phyloP scores from a whole-genome alignment of 2,888 invertebrate genomes.

The Drosophila bunnanda region DNA sequence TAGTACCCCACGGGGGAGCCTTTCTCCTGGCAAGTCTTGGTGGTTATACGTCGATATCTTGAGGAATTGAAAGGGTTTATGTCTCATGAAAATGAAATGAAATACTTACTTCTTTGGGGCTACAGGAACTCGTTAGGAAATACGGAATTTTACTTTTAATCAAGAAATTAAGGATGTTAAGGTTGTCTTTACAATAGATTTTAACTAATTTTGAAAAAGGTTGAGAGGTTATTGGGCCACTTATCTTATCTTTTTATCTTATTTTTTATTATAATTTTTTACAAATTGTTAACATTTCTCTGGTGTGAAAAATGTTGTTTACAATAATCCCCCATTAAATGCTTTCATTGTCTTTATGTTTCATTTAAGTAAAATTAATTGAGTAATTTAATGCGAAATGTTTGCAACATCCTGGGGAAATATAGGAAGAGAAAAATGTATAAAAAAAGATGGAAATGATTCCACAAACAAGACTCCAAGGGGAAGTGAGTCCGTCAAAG shows the following conservation, averaged over 20 bases:
- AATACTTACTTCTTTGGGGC: neutral
- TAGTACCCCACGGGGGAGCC: neutral
- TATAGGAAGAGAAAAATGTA: neutral
- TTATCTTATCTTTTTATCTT: too few relatives aligned
- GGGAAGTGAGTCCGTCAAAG: constrained; percentile 38
- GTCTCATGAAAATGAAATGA: neutral
- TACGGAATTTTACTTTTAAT: neutral
- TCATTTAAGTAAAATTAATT: constrained; percentile 74
- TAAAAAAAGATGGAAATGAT: constrained; percentile 37
- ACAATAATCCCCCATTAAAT: constrained; percentile 16
- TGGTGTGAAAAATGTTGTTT: constrained; percentile 10
- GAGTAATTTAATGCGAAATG: constrained; percentile 72
- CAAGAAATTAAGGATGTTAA: too few relatives aligned
- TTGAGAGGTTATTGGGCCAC: neutral
- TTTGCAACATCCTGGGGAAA: constrained; percentile 52
- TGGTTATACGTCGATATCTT: neutral
- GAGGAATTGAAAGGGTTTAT: neutral
- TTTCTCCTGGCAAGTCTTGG: neutral
- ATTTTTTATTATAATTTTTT: too few relatives aligned
- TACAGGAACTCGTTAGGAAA: neutral
- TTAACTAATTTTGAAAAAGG: neutral
- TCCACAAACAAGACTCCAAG: constrained; percentile 35
- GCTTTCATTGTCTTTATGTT: constrained; percentile 37
- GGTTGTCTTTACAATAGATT: neutral
- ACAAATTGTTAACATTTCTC: constrained; percentile 3